Conservation (phyloP, 2,113 vertebrate species). For the Beaufortia kweichowensis region DNA sequence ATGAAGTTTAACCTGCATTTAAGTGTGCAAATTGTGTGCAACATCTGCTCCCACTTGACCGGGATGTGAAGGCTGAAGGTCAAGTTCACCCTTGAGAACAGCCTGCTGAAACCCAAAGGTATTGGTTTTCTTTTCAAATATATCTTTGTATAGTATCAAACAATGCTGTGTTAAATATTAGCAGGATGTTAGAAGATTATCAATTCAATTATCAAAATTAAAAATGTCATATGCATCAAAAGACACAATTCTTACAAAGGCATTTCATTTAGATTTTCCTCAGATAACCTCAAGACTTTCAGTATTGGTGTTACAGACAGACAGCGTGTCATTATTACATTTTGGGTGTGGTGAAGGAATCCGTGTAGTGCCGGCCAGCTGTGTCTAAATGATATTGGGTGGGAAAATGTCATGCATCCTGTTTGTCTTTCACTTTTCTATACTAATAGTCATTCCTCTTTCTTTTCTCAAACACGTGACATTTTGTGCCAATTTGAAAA, state of each 20-base stretch:
- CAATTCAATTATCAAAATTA: too few species aligned
- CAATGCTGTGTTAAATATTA: too few species aligned
- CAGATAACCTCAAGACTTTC: background rate
- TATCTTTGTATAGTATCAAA: background rate
- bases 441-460: conserved; percentile 23
- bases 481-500: background rate
- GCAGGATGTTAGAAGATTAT: too few species aligned
- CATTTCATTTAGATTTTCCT: background rate
- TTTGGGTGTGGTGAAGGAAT: conserved; percentile 8
- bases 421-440: conserved; percentile 52
- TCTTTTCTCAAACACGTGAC: conserved; percentile 7
- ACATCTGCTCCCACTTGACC: too few species aligned
- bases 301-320: conserved; percentile 8
- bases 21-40: too few species aligned
- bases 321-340: conserved; percentile 13
- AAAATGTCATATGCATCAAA: too few species aligned
- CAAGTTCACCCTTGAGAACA: background rate
- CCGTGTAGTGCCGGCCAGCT: conserved; percentile 36
- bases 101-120: background rate
- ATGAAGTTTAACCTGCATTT: too few species aligned
- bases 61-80: too few species aligned
- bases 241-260: too few species aligned
- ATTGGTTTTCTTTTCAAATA: too few species aligned
- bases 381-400: conserved; percentile 37
- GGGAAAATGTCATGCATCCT: conserved; percentile 52